Conservation (phyloP, 2,113 vertebrate genomes). For the Leptobrachium leishanense region DNA sequence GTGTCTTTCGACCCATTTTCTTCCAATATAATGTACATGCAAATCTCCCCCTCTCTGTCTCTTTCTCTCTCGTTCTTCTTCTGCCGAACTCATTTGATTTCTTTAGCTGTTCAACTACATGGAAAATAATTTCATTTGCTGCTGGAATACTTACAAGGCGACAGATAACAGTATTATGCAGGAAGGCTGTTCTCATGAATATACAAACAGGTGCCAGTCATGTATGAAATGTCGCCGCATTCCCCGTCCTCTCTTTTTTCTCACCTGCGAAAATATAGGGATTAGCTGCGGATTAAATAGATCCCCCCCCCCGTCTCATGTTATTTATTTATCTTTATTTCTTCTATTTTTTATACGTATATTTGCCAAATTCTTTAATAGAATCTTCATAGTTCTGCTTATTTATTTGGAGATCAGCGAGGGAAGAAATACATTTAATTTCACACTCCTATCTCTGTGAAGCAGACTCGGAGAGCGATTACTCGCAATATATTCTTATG, state of each 20-base stretch:
- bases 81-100: conserved; percentile 39
- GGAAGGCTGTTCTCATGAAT: conserved; percentile 31
- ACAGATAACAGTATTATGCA: conserved; percentile 39
- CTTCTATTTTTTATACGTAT: conserved; percentile 9
- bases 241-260: not conserved
- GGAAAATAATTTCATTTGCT: conserved; percentile 45
- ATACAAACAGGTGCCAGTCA: conserved; percentile 33
- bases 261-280: conserved; percentile 25
- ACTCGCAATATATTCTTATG: conserved; percentile 8
- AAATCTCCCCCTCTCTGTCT: conserved; percentile 25
- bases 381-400: conserved; percentile 38
- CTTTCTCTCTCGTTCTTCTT: too few species aligned
- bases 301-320: not conserved
- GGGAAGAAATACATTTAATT: conserved; percentile 39
- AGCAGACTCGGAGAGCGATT: conserved; percentile 24
- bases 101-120: conserved; percentile 46
- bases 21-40: conserved; percentile 27
- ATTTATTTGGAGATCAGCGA: conserved; percentile 38
- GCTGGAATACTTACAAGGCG: conserved; percentile 30
- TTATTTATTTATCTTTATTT: conserved; percentile 7
- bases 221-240: conserved; percentile 14
- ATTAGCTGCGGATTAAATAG: conserved; percentile 33
- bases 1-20: not conserved
- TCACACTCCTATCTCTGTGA: conserved; percentile 26
- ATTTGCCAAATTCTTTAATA: conserved; percentile 34